Evolutionary conservation across 2,888 invertebrate species (phyloP).

Genomic region (Orgyia antiqua): DNA sequence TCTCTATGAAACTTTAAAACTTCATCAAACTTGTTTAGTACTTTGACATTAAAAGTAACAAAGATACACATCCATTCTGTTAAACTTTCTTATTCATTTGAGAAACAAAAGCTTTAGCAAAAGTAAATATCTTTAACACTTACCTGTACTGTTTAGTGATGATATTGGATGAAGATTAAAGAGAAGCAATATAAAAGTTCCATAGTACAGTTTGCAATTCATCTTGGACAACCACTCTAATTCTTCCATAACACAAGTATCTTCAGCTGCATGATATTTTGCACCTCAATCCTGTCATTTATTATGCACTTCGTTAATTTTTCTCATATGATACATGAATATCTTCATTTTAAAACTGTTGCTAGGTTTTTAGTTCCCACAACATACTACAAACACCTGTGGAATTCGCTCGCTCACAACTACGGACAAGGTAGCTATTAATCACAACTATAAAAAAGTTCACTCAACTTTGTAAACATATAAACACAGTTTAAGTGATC

Average conservation of each 20-base stretch:
- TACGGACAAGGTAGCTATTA: constrained; percentile 41
- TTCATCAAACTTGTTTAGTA: too few species aligned
- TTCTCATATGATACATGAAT: constrained; percentile 7
- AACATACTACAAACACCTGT: constrained; percentile 69
- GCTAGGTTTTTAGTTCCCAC: constrained; percentile 67
- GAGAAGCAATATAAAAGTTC: constrained; percentile 37
- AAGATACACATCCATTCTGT: too few species aligned
- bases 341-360: constrained; percentile 43
- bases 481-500: constrained; percentile 23
- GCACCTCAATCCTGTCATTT: constrained; percentile 14
- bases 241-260: constrained; percentile 62
- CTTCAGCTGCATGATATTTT: constrained; percentile 14
- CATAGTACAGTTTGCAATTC: constrained; percentile 42
- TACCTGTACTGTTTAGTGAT: constrained; percentile 54
- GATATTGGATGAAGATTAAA: constrained; percentile 27
- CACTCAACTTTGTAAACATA: constrained; percentile 62
- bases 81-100: too few species aligned
- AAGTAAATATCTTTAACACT: too few species aligned
- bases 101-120: too few species aligned
- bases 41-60: too few species aligned
- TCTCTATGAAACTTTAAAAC: too few species aligned
- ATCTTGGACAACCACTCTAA: constrained; percentile 65
- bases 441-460: constrained; percentile 48
- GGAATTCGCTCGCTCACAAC: constrained; percentile 53
- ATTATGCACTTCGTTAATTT: constrained; percentile 14